A percentile compares a stretch with the other conserved stretches of the same genome.
Evolutionary conservation across 2,797 vertebrate genomes (phyloP).

Genomic region (Triplophysa yarkandensis): DNA sequence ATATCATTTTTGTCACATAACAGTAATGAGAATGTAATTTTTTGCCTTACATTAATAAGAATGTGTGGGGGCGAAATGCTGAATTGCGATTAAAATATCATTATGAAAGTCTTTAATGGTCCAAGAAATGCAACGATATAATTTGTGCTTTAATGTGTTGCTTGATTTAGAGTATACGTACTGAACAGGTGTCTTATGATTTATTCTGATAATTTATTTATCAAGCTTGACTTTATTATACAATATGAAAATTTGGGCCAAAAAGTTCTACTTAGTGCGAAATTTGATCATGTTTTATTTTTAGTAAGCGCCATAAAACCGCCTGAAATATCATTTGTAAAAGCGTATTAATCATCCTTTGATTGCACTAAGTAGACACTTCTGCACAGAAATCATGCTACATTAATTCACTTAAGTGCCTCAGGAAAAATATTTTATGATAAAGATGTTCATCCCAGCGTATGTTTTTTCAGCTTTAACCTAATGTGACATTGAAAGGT

Average conservation of each 20-base stretch:
- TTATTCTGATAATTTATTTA: constrained; percentile 11
- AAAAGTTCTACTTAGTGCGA: not conserved
- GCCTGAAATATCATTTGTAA: constrained; percentile 51
- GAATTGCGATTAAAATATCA: not conserved
- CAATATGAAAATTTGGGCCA: constrained; percentile 13
- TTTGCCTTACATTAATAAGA: not conserved
- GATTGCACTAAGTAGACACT: constrained; percentile 46
- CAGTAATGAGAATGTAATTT: not conserved
- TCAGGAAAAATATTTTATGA: constrained; percentile 47
- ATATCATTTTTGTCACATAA: not conserved
- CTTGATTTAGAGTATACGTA: not conserved
- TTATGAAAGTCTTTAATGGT: not conserved
- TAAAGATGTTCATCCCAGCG: constrained; percentile 51
- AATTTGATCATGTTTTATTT: constrained; percentile 40
- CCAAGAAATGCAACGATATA: not conserved
- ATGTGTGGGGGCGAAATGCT: not conserved
- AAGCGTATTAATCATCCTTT: constrained; percentile 49
- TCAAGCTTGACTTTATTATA: constrained; percentile 16
- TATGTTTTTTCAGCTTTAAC: constrained; percentile 39
- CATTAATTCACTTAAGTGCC: constrained; percentile 56
- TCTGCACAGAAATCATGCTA: constrained; percentile 46
- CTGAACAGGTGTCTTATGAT: not conserved
- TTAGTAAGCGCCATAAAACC: constrained; percentile 36
- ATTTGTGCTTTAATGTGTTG: not conserved
- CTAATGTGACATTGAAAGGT: constrained; percentile 27